Conservation (phyloP, 2,797 vertebrate genomes). For the Sternarchorhynchus goeldii region DNA sequence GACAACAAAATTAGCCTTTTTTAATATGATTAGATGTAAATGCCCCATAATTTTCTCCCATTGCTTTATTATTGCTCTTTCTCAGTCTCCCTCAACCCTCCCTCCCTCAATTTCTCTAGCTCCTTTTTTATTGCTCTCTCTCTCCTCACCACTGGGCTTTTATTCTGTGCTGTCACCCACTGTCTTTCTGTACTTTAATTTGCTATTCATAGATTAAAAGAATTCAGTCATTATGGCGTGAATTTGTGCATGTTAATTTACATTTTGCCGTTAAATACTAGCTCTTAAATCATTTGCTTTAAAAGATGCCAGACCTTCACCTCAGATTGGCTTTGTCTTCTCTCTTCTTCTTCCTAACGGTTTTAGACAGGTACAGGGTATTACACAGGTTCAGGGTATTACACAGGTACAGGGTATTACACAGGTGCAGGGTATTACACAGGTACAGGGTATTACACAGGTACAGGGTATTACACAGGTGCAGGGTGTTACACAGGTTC, state of each 20-base stretch:
- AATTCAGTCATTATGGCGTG: not conserved
- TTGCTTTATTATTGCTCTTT: not conserved
- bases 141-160: not conserved
- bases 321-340: too few relatives aligned
- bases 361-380: too few relatives aligned
- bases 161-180: not conserved
- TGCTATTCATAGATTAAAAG: not conserved
- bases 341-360: too few relatives aligned
- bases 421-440: too few relatives aligned
- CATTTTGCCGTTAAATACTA: not conserved
- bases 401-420: too few relatives aligned
- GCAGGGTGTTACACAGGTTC: too few relatives aligned
- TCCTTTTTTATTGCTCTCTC: not conserved
- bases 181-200: not conserved
- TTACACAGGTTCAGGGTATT: too few relatives aligned
- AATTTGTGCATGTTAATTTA: not conserved
- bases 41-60: too few relatives aligned
- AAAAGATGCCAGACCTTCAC: not conserved
- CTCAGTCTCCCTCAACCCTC: not conserved
- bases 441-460: too few relatives aligned
- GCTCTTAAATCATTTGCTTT: not conserved
- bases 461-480: too few relatives aligned
- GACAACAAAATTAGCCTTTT: too few relatives aligned
- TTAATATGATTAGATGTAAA: too few relatives aligned
- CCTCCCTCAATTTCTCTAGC: not conserved